These are phyloP conservation scores for Cyclophora punctaria DNA, from an alignment of 2,888 invertebrate species.

Conservation along the genomic window DNA sequence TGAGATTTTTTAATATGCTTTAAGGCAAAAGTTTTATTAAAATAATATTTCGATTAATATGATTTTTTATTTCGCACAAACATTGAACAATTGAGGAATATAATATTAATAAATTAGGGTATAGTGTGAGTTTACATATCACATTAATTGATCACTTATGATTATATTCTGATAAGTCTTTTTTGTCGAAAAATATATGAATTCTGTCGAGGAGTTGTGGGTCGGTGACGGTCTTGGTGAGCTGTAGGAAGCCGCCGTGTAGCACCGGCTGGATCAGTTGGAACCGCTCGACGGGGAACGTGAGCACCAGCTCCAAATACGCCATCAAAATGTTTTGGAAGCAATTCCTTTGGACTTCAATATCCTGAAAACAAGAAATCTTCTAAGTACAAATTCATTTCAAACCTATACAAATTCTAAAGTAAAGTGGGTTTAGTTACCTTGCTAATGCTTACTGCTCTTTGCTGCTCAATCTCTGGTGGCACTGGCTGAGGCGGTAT, in stretches of 20 bases:
- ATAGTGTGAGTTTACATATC: slow-evolving; percentile 37
- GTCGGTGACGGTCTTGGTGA: slow-evolving; percentile 64
- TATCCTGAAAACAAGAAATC: slow-evolving; percentile 75
- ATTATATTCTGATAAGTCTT: slow-evolving; percentile 60
- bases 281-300: slow-evolving; percentile 77
- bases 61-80: slow-evolving; percentile 59
- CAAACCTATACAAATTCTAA: neutral
- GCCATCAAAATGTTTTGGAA: slow-evolving; percentile 91
- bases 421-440: slow-evolving; percentile 50
- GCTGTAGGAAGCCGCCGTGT: slow-evolving; percentile 57
- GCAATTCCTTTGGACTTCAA: slow-evolving; percentile 88
- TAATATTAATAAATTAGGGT: slow-evolving; percentile 24
- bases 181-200: slow-evolving; percentile 71
- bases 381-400: neutral
- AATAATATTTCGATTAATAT: slow-evolving; percentile 36
- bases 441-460: slow-evolving; percentile 87
- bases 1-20: slow-evolving; percentile 34
- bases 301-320: slow-evolving; percentile 84
- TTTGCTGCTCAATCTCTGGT: slow-evolving; percentile 88
- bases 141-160: slow-evolving; percentile 60
- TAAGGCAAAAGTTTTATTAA: slow-evolving; percentile 43
- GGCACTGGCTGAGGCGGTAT: slow-evolving; percentile 83
- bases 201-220: slow-evolving; percentile 68
- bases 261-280: slow-evolving; percentile 66
- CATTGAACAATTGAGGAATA: slow-evolving; percentile 59